Conservation (phyloP, 2,888 invertebrate genomes). For the Drepana falcataria region DNA sequence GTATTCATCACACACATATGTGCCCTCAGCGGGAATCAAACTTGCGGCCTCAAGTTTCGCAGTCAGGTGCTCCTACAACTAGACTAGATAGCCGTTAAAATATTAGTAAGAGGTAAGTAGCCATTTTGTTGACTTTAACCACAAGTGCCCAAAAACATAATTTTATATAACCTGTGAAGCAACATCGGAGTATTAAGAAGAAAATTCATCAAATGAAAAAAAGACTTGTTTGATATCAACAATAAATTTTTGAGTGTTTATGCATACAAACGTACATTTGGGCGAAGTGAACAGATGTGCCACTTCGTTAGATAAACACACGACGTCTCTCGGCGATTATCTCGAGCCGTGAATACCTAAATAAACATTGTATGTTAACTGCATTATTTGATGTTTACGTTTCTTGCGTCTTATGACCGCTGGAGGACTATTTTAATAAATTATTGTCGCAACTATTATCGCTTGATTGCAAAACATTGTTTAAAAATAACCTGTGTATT, state of each 20-base stretch:
- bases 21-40: too few relatives aligned
- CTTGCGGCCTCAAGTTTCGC: too few relatives aligned
- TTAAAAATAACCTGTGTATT: too few relatives aligned
- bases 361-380: slow-evolving; percentile 22
- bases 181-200: neutral
- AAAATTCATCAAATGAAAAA: neutral
- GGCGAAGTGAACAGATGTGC: slow-evolving; percentile 37
- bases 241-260: slow-evolving; percentile 6
- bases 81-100: too few relatives aligned
- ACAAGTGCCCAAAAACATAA: too few relatives aligned
- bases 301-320: slow-evolving; percentile 48
- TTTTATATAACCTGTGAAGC: too few relatives aligned
- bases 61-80: too few relatives aligned
- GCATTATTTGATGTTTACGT: slow-evolving; percentile 6
- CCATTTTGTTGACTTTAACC: too few relatives aligned
- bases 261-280: slow-evolving; percentile 6
- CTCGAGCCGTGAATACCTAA: slow-evolving; percentile 23
- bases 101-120: too few relatives aligned
- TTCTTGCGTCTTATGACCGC: neutral
- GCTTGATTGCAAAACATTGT: neutral
- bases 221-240: neutral
- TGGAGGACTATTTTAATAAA: neutral
- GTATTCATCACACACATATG: too few relatives aligned
- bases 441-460: neutral
- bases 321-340: slow-evolving; percentile 23